phyloP scores from a whole-genome alignment of 2,113 vertebrate genomes.

The Prunella himalayana region DNA sequence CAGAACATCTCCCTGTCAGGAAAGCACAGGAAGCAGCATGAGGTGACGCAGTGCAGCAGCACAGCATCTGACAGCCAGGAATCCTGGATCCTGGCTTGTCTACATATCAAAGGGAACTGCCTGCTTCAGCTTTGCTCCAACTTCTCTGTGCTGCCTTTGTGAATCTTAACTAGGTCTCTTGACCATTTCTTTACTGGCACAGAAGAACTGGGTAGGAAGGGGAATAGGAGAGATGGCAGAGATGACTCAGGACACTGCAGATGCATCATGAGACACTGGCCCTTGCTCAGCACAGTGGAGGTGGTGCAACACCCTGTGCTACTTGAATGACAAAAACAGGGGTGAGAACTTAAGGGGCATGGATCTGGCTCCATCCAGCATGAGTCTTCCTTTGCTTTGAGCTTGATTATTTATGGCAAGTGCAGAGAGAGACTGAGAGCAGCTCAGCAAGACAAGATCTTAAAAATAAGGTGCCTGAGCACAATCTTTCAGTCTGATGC shows the following conservation, averaged over 20 bases:
- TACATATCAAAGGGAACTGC: slow-evolving; percentile 29
- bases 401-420: not conserved
- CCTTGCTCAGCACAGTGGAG: not conserved
- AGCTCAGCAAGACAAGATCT: not conserved
- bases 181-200: not conserved
- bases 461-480: not conserved
- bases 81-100: not conserved
- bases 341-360: not conserved
- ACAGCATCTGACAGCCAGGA: not conserved
- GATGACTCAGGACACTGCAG: slow-evolving; percentile 6
- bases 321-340: not conserved
- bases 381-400: not conserved
- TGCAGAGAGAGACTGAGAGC: not conserved
- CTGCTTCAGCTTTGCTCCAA: not conserved
- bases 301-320: not conserved
- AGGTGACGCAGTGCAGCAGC: slow-evolving; percentile 28
- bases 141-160: not conserved
- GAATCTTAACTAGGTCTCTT: slow-evolving; percentile 12
- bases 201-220: not conserved
- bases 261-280: not conserved
- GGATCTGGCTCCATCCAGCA: not conserved
- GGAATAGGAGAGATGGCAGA: not conserved
- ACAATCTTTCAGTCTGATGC: not conserved
- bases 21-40: not conserved
- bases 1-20: fast-evolving